Evolutionary conservation across 2,797 vertebrate genomes (phyloP), one percentile per base, ranked within the genome.

Genomic region (Ptychadena robeensis): DNA sequence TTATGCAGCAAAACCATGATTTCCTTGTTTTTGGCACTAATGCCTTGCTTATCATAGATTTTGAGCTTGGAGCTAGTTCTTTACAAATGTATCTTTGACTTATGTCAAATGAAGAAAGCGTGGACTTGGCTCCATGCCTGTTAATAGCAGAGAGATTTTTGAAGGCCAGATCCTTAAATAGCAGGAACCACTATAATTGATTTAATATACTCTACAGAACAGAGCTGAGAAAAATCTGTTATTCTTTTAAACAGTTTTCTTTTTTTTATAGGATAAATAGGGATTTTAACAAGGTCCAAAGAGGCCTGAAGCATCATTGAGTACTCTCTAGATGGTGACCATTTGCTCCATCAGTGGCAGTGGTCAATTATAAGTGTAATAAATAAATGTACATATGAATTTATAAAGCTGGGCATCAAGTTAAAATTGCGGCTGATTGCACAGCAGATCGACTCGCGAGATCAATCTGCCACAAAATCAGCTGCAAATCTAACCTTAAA

Each of bases 1-100:
- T 66, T 77, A 66, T 77, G 61, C 64, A 68, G 64, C 64, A 30
- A 67, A 75, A 79, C 27, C 30, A 79, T 68, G 64, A 68, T 68
- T 68, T 68, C 53, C 44, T 22, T 25, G 25, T 67, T 68, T 77
- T 34, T 68, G 64, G 40, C 76, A 79, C 22, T 22, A 65, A n/a
- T 57, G 27, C n/a, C 76, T 57, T 79, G 40, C 76, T 79, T 79
- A 79, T 79, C 76, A 79, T 35, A 68, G 40, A 40, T 48, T 77
- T 53, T 79, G 76, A 57, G 76, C 40, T 37, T 28, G 76, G 44
- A 78, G 64, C 76, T 79, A 67, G 40, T 67, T 77, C 74, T 66
- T 79, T 79, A 69, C 76, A 79, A 79, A 79, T 79, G 76, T 68
- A 79, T 53, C 75, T 78, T 35, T 78, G 64, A 35, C 64, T 78